Percentiles rank a stretch among this genome's conserved stretches.
Evolutionary conservation across 2,888 invertebrate genomes (phyloP).

Genomic region (Hymenopus coronatus): DNA sequence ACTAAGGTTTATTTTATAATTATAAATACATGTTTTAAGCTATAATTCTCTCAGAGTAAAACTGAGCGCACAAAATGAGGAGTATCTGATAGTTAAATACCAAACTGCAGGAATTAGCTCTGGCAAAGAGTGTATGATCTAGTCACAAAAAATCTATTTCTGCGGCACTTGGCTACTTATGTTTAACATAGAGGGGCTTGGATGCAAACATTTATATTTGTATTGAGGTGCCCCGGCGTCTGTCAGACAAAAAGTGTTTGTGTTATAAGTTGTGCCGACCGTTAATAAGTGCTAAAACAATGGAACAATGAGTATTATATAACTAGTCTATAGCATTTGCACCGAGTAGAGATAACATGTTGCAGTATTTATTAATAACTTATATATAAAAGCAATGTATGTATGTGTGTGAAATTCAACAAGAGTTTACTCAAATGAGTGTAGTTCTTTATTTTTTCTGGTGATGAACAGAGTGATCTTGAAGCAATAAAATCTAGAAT

Average conservation of each 20-base stretch:
- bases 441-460: too few relatives aligned
- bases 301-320: neutral
- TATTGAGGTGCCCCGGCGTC: neutral
- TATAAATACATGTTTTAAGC: too few relatives aligned
- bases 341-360: neutral
- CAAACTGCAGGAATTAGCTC: neutral
- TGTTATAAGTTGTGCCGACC: too few relatives aligned
- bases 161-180: neutral
- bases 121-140: neutral
- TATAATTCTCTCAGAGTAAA: too few relatives aligned
- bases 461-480: too few relatives aligned
- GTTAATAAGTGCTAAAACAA: neutral
- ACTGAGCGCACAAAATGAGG: neutral
- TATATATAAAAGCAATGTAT: neutral
- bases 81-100: neutral
- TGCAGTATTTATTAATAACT: neutral
- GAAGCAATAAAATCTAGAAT: neutral
- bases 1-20: too few relatives aligned
- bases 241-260: neutral
- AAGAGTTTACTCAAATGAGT: neutral
- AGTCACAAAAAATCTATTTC: neutral
- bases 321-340: constrained; percentile 4
- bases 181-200: neutral
- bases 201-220: neutral
- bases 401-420: constrained; percentile 5